Base-by-base conservation (phyloP, 2,113 vertebrate species). In the Aegithalos caudatus region DNA sequence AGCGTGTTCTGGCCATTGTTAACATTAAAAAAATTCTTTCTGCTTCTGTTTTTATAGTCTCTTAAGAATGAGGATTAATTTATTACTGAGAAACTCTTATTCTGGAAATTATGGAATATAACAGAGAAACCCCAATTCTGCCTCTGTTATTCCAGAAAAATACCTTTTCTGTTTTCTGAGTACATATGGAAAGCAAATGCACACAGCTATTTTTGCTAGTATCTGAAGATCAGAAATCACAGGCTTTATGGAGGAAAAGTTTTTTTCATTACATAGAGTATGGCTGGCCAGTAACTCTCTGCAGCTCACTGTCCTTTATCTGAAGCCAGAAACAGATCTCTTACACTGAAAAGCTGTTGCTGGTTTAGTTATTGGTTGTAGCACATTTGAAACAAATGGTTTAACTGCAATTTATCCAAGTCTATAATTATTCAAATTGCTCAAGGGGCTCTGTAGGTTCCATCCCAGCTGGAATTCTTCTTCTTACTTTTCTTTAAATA, bases 181-280 rank as follows among this genome's bases (percentile, higher is more conserved):
- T 92, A 82, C 70, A 93, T 91, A 91, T 92, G 86, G 90, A 69
- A 92, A 96, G 67, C 86, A 97, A 94, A 96, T 90, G 38, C 27
- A 88, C 90, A 42, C 4, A 37, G 84, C 81, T 94, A 72, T 79
- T 86, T 96, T 96, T 91, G 44, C 66, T 92, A 27, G 31, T 90
- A 62, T 93, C 92, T 91, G 82, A 88, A 94, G 66, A 29, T 88
- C 9, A 23, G 76, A 95, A 94, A 92, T 93, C 54, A 74, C 51
- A 80, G 80, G 7, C 28, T 62, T 79, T 86, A 69, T 67, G 54
- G 24, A 69, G 74, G 61, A 89, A 81, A 73, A 38, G 12, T 50
- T 54, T 94, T 92, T 83, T 93, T 93, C 40, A 81, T 92, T 92
- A 69, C 21, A 10, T 35, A 29, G 22, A 40, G 35, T 70, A 54